Conservation (phyloP, 1,140 invertebrate species). For the Drosophila sulfurigaster region DNA sequence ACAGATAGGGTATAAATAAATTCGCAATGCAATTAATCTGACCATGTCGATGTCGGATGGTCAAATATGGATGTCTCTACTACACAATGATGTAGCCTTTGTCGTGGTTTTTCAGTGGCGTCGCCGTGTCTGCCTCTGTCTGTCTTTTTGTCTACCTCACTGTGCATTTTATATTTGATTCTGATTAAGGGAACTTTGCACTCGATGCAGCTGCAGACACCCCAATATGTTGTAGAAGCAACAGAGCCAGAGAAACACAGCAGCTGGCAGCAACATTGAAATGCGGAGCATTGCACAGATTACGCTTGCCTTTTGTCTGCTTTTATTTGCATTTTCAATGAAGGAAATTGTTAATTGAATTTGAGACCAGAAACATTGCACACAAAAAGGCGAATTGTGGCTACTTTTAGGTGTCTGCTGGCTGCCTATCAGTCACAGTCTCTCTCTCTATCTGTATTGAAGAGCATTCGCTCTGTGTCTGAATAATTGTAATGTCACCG, state of each 20-base stretch:
- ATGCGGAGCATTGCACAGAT: conserved; percentile 58
- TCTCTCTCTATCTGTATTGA: conserved; percentile 1
- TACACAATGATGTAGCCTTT: conserved; percentile 17
- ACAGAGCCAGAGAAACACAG: conserved; percentile 1
- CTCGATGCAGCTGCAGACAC: conserved; percentile 46
- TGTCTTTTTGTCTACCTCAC: not conserved
- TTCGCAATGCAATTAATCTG: conserved; percentile 23
- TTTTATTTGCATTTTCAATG: conserved; percentile 68
- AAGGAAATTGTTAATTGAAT: conserved; percentile 60
- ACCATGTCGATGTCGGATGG: conserved; percentile 20
- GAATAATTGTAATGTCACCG: conserved; percentile 25
- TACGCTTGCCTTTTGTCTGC: conserved; percentile 53
- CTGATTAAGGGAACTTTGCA: conserved; percentile 72
- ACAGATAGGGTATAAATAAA: conserved; percentile 1
- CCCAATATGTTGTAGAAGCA: not conserved
- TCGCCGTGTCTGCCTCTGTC: conserved; percentile 22
- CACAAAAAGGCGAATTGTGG: conserved; percentile 17
- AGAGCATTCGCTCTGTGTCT: conserved; percentile 14
- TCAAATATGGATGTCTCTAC: conserved; percentile 37
- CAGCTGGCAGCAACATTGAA: conserved; percentile 25
- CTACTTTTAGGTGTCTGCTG: conserved; percentile 2
- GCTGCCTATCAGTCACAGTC: conserved; percentile 2
- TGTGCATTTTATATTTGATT: conserved; percentile 69
- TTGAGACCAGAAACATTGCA: conserved; percentile 22
- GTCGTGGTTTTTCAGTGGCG: conserved; percentile 32